Percentiles rank a stretch among this genome's conserved stretches.
phyloP scores from a whole-genome alignment of 2,797 vertebrate genomes.

The Sebastes aleutianus region DNA sequence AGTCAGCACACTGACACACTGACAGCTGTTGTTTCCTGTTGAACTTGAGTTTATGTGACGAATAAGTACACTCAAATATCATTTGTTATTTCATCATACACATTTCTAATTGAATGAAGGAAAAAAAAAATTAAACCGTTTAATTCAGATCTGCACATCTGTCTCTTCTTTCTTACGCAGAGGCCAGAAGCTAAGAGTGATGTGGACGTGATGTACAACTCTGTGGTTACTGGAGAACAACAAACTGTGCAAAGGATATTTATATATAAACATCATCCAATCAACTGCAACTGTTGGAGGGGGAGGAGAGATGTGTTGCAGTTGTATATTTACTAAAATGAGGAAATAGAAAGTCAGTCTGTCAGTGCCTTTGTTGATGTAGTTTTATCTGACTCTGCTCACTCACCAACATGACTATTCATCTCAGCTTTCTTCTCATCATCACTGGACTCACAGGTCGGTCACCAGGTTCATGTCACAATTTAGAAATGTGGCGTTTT shows the following conservation, averaged over 20 bases:
- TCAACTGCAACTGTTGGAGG: neutral
- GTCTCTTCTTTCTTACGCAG: neutral
- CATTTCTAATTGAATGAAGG: neutral
- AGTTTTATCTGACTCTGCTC: neutral
- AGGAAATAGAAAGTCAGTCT: neutral
- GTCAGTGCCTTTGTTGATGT: neutral
- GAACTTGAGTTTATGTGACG: accelerated
- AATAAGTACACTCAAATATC: too few species aligned
- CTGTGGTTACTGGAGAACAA: neutral
- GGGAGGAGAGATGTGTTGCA: neutral
- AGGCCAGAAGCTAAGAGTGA: neutral
- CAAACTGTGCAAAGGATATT: neutral
- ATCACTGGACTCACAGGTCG: slow-evolving; percentile 8
- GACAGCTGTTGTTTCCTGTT: too few species aligned
- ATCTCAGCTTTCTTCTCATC: neutral
- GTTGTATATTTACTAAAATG: neutral
- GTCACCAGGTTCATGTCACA: neutral
- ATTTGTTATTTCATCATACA: neutral
- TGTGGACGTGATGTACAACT: neutral
- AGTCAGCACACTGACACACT: too few species aligned
- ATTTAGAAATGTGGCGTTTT: neutral
- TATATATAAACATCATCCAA: neutral
- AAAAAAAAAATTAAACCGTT: neutral
- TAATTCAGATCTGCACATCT: neutral
- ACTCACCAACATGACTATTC: neutral